Percentiles rank a stretch among this genome's conserved stretches.
phyloP scores from a whole-genome alignment of 2,888 invertebrate species.

The Noctua fimbriata region DNA sequence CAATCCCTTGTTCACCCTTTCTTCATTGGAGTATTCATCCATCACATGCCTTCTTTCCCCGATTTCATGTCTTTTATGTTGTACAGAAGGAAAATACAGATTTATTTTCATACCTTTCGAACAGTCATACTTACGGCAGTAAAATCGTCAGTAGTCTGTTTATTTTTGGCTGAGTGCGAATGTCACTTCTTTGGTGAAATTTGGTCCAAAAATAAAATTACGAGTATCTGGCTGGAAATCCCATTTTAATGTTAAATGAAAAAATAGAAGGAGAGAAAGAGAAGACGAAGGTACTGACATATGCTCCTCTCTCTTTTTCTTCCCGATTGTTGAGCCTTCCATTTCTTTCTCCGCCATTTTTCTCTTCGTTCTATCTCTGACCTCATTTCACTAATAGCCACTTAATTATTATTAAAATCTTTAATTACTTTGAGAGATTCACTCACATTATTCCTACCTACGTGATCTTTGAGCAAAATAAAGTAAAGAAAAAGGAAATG shows the following conservation, averaged over 20 bases:
- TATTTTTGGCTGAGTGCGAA: conserved; percentile 27
- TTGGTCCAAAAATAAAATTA: neutral
- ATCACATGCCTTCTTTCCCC: too few relatives aligned
- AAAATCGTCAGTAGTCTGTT: conserved; percentile 12
- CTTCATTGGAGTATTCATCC: too few relatives aligned
- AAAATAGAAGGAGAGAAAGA: neutral
- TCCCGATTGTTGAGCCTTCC: neutral
- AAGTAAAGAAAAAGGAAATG: conserved; percentile 47
- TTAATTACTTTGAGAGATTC: conserved; percentile 13
- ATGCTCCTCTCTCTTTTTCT: neutral
- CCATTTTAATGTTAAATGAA: neutral
- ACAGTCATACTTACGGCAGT: neutral
- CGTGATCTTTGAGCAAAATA: conserved; percentile 44
- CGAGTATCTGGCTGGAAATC: neutral
- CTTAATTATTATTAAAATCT: neutral
- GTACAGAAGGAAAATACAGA: conserved; percentile 1
- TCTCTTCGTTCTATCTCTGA: neutral
- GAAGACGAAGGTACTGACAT: too few relatives aligned
- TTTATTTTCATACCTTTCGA: conserved; percentile 1
- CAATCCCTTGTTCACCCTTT: neutral
- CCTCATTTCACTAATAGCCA: neutral
- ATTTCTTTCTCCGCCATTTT: neutral
- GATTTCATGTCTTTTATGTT: neutral
- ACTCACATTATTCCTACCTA: conserved; percentile 1
- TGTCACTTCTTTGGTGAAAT: conserved; percentile 6